Conservation (phyloP, 2,888 invertebrate genomes). For the Lithophane ornitopus region DNA sequence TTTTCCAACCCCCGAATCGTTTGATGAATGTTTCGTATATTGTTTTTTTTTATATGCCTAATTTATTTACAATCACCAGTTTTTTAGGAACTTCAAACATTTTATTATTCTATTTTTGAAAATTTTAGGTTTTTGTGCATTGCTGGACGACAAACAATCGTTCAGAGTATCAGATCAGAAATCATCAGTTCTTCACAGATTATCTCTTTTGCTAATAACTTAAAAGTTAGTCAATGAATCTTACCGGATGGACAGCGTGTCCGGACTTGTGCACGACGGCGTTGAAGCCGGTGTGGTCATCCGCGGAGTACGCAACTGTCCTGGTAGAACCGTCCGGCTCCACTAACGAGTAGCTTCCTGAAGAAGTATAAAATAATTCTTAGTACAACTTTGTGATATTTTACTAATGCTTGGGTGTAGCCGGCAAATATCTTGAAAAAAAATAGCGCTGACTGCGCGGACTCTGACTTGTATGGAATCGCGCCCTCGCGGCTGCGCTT, state of each 20-base stretch:
- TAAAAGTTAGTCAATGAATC: conserved; percentile 24
- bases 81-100: too few species aligned
- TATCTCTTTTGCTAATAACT: conserved; percentile 4
- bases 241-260: conserved; percentile 91
- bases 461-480: background rate
- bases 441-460: too few species aligned
- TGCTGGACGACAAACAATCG: too few species aligned
- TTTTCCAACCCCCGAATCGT: too few species aligned
- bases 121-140: too few species aligned
- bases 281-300: conserved; percentile 93
- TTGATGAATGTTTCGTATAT: too few species aligned
- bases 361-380: background rate
- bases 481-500: background rate
- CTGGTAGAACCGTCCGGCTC: conserved; percentile 91
- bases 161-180: too few species aligned
- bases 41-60: background rate
- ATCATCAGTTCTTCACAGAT: background rate
- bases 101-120: too few species aligned
- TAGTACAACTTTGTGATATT: background rate
- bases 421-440: background rate
- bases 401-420: background rate
- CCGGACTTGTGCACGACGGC: conserved; percentile 93
- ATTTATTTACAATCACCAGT: background rate
- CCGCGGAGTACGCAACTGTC: conserved; percentile 92
- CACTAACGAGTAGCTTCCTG: conserved; percentile 92